phyloP scores from a whole-genome alignment of 2,797 vertebrate genomes.

The Falco cherrug region DNA sequence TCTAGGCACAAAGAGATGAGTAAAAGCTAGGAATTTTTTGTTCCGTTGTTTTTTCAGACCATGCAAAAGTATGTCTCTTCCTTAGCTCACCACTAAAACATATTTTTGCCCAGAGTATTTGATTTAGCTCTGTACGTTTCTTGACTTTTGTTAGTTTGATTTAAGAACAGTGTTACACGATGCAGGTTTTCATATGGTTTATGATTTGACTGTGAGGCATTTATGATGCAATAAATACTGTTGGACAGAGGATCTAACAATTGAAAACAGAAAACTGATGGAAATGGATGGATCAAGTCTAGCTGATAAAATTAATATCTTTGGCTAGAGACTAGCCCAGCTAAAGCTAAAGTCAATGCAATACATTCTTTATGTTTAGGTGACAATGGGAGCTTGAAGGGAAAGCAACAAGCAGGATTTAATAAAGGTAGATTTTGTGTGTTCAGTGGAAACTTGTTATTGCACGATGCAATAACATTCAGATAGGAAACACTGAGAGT shows the following conservation, averaged over 20 bases:
- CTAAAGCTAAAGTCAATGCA: background rate
- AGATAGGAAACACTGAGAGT: background rate
- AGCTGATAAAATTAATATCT: slow-evolving; percentile 19
- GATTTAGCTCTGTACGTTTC: slow-evolving; percentile 13
- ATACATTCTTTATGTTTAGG: background rate
- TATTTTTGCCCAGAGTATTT: background rate
- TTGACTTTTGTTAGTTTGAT: slow-evolving; percentile 20
- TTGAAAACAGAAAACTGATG: slow-evolving; percentile 40
- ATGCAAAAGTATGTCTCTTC: background rate
- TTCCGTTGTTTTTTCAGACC: background rate
- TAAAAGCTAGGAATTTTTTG: background rate
- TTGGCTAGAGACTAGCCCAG: background rate
- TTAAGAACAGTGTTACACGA: slow-evolving; percentile 21
- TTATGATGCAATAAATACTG: slow-evolving; percentile 52
- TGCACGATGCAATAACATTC: background rate
- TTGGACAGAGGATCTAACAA: slow-evolving; percentile 15
- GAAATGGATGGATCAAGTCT: slow-evolving; percentile 12
- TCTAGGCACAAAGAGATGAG: slow-evolving; percentile 1
- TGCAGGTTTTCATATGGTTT: slow-evolving; percentile 29
- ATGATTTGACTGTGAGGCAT: slow-evolving; percentile 29
- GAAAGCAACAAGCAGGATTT: background rate
- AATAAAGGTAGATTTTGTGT: background rate
- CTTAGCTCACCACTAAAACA: slow-evolving; percentile 23
- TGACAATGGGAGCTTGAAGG: background rate
- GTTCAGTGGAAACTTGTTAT: background rate